These are phyloP conservation scores for Cyclopterus lumpus DNA, from an alignment of 2,797 vertebrate genomes.

Conservation along the genomic window DNA sequence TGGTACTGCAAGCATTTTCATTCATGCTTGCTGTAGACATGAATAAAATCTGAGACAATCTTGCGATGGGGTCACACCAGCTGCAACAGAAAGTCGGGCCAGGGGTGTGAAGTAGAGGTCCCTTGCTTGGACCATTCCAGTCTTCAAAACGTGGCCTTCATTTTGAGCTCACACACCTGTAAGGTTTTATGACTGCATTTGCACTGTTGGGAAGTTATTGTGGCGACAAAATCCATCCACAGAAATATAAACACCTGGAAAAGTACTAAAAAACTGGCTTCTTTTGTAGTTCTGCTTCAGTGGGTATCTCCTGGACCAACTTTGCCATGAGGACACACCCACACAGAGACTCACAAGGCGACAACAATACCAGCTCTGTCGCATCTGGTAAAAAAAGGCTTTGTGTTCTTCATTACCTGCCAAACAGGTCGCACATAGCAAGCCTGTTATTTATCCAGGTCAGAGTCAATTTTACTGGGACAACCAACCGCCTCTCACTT, in stretches of 20 bases:
- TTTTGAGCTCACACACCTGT: not conserved
- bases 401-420: constrained; percentile 34
- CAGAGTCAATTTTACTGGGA: constrained; percentile 14
- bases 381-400: not conserved
- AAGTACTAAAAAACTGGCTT: not conserved
- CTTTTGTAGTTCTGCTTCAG: not conserved
- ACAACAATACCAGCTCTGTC: not conserved
- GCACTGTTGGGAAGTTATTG: not conserved
- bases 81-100: not conserved
- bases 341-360: not conserved
- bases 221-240: not conserved
- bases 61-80: not conserved
- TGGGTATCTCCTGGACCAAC: not conserved
- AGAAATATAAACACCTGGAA: not conserved
- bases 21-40: not conserved
- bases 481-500: constrained; percentile 4
- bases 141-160: not conserved
- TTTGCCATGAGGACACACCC: not conserved
- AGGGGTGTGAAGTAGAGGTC: too few relatives aligned
- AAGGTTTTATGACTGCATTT: not conserved
- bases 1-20: not conserved
- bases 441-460: not conserved
- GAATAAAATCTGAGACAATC: not conserved
- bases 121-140: too few relatives aligned
- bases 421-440: constrained; percentile 29